Base-by-base conservation (phyloP, 1,140 invertebrate genomes). In the Liolophura sinensis region DNA sequence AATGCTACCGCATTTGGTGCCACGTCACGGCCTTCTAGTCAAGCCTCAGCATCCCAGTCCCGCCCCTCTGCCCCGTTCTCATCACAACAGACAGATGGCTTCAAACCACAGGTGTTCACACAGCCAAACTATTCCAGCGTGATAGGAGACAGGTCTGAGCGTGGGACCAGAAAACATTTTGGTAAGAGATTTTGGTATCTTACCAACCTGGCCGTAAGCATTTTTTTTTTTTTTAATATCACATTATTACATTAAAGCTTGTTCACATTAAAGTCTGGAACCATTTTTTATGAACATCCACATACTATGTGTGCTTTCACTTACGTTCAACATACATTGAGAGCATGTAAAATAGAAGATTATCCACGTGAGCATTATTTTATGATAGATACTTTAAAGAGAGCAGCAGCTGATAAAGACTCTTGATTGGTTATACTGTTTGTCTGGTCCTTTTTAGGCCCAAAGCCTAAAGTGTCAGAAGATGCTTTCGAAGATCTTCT, bases 401-500 rank as follows among this genome's bases (percentile, higher is more conserved):
- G 1, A 20, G 51, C 22, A 64, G 55, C 57, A 57, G 48, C 47
- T 31, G 20, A n/a, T 25, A 56, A 31, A 25, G 24, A 24, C 20
- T 50, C 24, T 20, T 51, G 5, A 54, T 54, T 24, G n/a, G n/a
- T 54, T 54, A 24, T 4, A 12, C 12, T 54, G 3, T 54, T 54
- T 20, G 40, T 1, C n/a, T 0, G 9, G 52, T 65, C 60, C 40
- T 60, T 62, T 75, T 12, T 60, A 82, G 83, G 72, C 78, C 54
- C 82, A 73, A 75, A 84, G 79, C 56, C 89, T 85, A 79, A 79
- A 67, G 74, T 85, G 16, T 73, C 82, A 31, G 88, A 87, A 4
- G 92, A 96, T 80, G 91, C 94, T 16, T 97, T 98, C 84, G 93
- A 92, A 18, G 95, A 97, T 84, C 84, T 97, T 15, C 85, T 98